Conservation (phyloP, 1,140 invertebrate species). For the Coenobita brevimanus region DNA sequence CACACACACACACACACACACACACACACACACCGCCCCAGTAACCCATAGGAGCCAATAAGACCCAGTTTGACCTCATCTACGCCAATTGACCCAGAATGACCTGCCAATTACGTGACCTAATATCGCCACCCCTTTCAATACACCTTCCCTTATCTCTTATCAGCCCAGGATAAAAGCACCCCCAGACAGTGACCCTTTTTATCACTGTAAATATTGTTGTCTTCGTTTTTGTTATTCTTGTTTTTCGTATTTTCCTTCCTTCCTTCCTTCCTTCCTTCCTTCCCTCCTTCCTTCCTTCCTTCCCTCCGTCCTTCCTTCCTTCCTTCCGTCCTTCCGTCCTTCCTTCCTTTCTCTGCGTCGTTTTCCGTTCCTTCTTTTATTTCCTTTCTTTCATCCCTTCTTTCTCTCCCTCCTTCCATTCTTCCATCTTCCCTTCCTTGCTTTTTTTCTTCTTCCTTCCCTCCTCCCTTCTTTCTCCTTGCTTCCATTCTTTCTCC, state of each 20-base stretch:
- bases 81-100: no score
- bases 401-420: not conserved
- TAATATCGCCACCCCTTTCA: not conserved
- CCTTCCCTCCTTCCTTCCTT: not conserved
- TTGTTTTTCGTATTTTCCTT: not conserved
- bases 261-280: not conserved
- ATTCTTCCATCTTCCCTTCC: no score
- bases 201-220: not conserved
- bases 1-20: not conserved
- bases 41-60: no score
- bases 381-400: not conserved
- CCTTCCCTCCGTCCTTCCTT: no score
- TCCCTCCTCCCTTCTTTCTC: no score
- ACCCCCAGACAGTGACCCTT: no score
- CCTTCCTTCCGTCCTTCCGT: not conserved
- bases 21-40: not conserved
- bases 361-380: not conserved
- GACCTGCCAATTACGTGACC: no score
- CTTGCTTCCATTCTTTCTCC: no score
- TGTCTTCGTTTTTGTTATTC: not conserved
- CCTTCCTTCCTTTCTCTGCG: not conserved
- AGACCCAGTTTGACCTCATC: no score
- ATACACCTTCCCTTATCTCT: not conserved
- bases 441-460: not conserved
- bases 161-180: no score